Base-by-base conservation (phyloP, 2,888 invertebrate genomes). In the Stomorhina lunata region DNA sequence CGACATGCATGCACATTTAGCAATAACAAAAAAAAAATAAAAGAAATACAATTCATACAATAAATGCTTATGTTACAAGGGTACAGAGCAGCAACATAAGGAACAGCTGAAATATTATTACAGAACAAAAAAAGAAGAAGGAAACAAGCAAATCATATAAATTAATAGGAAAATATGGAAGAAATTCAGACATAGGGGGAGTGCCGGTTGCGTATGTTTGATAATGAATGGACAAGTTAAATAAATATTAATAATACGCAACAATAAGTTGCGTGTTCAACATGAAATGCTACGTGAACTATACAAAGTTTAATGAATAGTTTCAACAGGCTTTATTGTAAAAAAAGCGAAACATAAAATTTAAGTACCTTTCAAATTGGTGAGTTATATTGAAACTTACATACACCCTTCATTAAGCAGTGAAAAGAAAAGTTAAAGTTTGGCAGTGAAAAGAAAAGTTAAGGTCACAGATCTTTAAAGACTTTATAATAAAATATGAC, bases 211-310 rank as follows among this genome's bases (percentile, higher is more conserved):
- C 72, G 66, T 72, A 72, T 79, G 57, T 34, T 71, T 72, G n/a
- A 72, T 79, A 72, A 73, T 79, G 50, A 72, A 72, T 66, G 72
- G 50, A 20, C 48, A 53, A 57, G 65, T 78, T 72, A 79, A 59
- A 79, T 73, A 79, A 66, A 73, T 79, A 79, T 79, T 73, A 72
- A 66, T 79, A 66, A 79, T 79, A 66, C 79, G 72, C 79, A 73
- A 66, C 79, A 72, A 79, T 79, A 72, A 59, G 79, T 72, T 79
- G 79, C 79, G 79, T 79, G 79, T 66, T 73, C n/a, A 79, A 59
- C 65, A 59, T 43, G 27, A 72, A 72, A 34, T 65, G 37, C 27
- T 29, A 71, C 53, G 25, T 63, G 50, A 69, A 77, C 43, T 63
- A 40, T 27, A 63, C 1, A 9, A 34, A 50, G 34, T 15, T 32